A percentile compares a stretch with the other conserved stretches of the same genome.
Conservation (phyloP, 2,113 vertebrate genomes). For the Bungarus multicinctus region DNA sequence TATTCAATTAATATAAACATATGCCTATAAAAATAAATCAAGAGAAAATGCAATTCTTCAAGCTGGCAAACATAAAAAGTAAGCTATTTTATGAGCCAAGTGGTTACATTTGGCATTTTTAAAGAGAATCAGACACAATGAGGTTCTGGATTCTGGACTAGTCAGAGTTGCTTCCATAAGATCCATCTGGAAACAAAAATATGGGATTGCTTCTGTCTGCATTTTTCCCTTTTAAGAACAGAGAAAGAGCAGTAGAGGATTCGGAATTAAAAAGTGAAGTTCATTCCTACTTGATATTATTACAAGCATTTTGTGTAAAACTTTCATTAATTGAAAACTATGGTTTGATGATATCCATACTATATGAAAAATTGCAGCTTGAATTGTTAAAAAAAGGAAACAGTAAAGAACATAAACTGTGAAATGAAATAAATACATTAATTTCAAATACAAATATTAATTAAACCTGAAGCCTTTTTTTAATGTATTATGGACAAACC, state of each 20-base stretch:
- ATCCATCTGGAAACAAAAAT: not conserved
- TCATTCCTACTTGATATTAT: not conserved
- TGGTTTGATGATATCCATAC: not conserved
- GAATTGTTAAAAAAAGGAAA: not conserved
- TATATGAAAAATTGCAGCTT: not conserved
- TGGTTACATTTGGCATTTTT: not conserved
- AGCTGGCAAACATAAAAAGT: not conserved
- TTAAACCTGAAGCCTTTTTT: not conserved
- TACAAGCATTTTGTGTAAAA: not conserved
- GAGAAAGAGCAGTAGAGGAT: not conserved
- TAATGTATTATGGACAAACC: not conserved
- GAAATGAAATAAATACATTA: not conserved
- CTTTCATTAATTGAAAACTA: not conserved
- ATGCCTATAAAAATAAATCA: not conserved
- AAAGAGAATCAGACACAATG: not conserved
- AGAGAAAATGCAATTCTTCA: not conserved
- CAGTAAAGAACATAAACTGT: not conserved
- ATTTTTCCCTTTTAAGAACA: not conserved
- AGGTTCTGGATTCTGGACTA: not conserved
- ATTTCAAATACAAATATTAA: not conserved
- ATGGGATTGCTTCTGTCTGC: not conserved
- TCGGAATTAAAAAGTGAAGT: not conserved
- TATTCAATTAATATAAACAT: not conserved
- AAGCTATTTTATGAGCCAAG: not conserved
- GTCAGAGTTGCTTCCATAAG: not conserved